These are phyloP conservation scores for Paradoxurus hermaphroditus DNA, from an alignment of 2,113 vertebrate species.

Conservation along the genomic window DNA sequence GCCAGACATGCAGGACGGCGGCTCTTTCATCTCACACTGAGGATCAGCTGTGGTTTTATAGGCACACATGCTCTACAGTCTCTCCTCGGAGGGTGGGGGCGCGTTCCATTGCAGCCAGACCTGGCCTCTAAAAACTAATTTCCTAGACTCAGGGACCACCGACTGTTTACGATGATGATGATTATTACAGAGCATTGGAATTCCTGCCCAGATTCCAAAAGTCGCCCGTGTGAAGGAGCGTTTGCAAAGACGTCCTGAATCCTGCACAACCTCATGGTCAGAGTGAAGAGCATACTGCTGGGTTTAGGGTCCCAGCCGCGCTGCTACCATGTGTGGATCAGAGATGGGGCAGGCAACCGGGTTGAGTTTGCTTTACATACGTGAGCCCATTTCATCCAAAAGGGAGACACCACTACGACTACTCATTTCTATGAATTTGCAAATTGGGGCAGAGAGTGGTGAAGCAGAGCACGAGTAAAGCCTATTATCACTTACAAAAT, in stretches of 20 bases:
- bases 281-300: neutral
- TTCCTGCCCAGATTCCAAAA: slow-evolving; percentile 5
- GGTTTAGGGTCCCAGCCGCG: neutral
- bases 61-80: neutral
- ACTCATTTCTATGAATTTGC: neutral
- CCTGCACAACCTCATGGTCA: neutral
- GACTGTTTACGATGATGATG: neutral
- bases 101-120: neutral
- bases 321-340: neutral
- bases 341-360: no score
- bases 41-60: slow-evolving; percentile 24
- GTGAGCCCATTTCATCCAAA: neutral
- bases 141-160: slow-evolving; percentile 37
- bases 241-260: neutral
- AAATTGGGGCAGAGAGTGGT: neutral
- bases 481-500: neutral
- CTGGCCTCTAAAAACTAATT: slow-evolving; percentile 59
- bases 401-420: neutral
- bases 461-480: neutral
- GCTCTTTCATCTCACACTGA: neutral
- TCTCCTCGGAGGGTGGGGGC: neutral
- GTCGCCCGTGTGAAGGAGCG: neutral
- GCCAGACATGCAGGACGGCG: neutral
- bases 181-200: slow-evolving; percentile 16
- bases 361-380: neutral